These are phyloP conservation scores for Triplophysa rosa DNA, from an alignment of 2,113 vertebrate genomes.

Conservation along the genomic window DNA sequence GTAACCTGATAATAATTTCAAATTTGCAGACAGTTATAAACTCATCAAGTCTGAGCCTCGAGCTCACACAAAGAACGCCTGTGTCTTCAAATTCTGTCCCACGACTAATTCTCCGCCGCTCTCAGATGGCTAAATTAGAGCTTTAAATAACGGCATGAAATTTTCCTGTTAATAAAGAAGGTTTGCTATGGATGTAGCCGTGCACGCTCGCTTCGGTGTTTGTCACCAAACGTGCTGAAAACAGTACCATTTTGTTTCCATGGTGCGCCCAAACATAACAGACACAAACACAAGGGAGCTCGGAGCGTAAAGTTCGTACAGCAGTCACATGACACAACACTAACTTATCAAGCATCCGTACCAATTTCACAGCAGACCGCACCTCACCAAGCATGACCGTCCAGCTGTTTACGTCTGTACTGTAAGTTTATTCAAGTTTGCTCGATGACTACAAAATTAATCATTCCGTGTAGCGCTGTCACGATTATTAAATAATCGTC, in stretches of 20 bases:
- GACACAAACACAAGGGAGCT: conserved; percentile 4
- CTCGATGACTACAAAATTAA: conserved; percentile 57
- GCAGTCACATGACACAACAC: conserved; percentile 5
- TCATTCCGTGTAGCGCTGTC: no score
- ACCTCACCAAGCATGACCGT: conserved; percentile 42
- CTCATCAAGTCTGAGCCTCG: conserved; percentile 48
- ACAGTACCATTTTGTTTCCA: conserved; percentile 44
- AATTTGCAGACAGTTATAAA: conserved; percentile 57
- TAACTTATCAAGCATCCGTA: conserved; percentile 23
- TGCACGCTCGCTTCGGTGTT: neutral
- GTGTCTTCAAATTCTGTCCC: conserved; percentile 27
- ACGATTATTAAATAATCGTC: no score
- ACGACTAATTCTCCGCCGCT: conserved; percentile 3
- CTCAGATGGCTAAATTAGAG: conserved; percentile 18
- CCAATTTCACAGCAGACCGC: conserved; percentile 22
- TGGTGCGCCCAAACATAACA: conserved; percentile 21
- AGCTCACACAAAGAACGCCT: conserved; percentile 41
- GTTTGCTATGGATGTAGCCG: neutral
- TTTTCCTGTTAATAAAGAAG: conserved; percentile 32
- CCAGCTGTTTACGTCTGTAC: neutral
- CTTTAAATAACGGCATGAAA: conserved; percentile 20
- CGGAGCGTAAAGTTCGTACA: neutral
- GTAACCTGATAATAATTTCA: conserved; percentile 56
- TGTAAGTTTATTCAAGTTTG: conserved; percentile 45
- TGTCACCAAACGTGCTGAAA: conserved; percentile 6